phyloP scores from a whole-genome alignment of 2,797 vertebrate genomes.

The Acipenser ruthenus region DNA sequence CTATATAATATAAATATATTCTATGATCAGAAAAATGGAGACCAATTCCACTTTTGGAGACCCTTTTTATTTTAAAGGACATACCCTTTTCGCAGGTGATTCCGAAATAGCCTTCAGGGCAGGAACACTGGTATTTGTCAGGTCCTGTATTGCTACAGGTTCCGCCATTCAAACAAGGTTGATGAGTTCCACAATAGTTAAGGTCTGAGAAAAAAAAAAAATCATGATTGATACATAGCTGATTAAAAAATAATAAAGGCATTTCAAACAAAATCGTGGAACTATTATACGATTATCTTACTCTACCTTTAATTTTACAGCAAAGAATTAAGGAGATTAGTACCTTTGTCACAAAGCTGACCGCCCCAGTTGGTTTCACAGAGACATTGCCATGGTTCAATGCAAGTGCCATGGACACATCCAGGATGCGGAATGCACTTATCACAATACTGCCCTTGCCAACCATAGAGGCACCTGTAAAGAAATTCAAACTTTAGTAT shows the following conservation, averaged over 20 bases:
- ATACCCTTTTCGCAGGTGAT: constrained; percentile 90
- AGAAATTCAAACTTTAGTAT: constrained; percentile 10
- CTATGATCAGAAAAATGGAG: too few relatives aligned
- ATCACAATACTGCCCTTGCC: constrained; percentile 96
- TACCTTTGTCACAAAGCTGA: constrained; percentile 98
- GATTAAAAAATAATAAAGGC: neutral
- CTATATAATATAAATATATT: too few relatives aligned
- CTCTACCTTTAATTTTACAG: constrained; percentile 2
- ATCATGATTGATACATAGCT: too few relatives aligned
- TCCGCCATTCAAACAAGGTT: constrained; percentile 86
- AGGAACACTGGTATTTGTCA: constrained; percentile 95
- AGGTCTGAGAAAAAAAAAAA: constrained; percentile 63
- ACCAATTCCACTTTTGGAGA: neutral
- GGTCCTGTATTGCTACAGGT: constrained; percentile 96
- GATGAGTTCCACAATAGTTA: constrained; percentile 90
- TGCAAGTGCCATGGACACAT: constrained; percentile 90
- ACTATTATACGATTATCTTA: neutral
- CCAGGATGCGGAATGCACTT: constrained; percentile 95
- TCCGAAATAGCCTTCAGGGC: constrained; percentile 90
- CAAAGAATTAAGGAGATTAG: constrained; percentile 8
- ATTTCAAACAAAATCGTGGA: neutral
- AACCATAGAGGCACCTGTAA: constrained; percentile 91
- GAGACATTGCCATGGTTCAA: constrained; percentile 94
- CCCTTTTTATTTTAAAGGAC: constrained; percentile 20
- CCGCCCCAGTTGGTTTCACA: constrained; percentile 99